These are phyloP conservation scores for Xerus inauris DNA, from an alignment of 2,113 vertebrate species.

Conservation along the genomic window DNA sequence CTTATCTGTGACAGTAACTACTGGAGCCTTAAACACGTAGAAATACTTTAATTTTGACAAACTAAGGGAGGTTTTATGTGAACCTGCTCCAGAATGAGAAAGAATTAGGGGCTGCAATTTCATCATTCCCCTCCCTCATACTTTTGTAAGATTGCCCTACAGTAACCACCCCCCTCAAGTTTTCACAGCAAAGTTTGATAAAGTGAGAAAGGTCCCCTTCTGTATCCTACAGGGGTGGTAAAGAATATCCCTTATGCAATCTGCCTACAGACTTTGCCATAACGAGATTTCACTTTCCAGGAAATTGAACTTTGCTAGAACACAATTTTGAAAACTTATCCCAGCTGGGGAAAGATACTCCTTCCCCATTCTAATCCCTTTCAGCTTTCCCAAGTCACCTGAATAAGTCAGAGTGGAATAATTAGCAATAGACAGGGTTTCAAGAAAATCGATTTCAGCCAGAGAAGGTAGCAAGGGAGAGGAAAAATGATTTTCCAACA, in stretches of 20 bases:
- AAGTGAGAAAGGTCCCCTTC: neutral
- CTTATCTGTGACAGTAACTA: neutral
- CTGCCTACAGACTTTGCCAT: neutral
- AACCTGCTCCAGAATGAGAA: neutral
- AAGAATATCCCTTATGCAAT: neutral
- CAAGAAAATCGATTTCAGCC: neutral
- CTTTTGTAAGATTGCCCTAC: neutral
- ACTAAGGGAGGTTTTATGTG: neutral
- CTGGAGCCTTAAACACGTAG: neutral
- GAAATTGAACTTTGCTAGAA: neutral
- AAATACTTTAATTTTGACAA: neutral
- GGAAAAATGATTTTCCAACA: neutral
- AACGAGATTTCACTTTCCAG: neutral
- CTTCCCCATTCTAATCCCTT: neutral
- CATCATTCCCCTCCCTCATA: too few relatives aligned
- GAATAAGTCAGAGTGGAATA: accelerated
- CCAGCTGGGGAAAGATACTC: neutral
- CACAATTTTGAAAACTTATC: neutral
- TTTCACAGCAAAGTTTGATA: neutral
- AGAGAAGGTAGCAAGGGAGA: neutral
- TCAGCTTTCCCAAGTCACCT: neutral
- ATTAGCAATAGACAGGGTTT: neutral
- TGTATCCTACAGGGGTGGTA: neutral
- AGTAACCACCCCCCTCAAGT: neutral
- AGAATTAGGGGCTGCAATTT: neutral